Conservation (phyloP, 2,888 invertebrate genomes). For the Netelia virgata region DNA sequence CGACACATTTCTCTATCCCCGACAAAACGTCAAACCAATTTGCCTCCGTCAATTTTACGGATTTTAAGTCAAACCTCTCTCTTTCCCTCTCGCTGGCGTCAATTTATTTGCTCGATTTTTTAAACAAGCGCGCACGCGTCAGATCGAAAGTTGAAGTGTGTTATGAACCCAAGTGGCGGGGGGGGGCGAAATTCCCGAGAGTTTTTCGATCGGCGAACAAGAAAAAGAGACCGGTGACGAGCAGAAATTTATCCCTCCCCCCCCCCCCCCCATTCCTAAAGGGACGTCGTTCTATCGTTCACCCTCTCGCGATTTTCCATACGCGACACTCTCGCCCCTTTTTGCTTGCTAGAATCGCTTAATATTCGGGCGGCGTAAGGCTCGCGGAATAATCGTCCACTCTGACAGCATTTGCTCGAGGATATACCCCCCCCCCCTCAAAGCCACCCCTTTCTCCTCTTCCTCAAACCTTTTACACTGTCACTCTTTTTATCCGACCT, state of each 20-base stretch:
- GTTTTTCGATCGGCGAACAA: slow-evolving; percentile 34
- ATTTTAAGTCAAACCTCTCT: slow-evolving; percentile 65
- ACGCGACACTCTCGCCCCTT: slow-evolving; percentile 61
- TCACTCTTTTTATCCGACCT: no score
- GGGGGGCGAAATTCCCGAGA: slow-evolving; percentile 29
- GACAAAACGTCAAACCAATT: slow-evolving; percentile 61
- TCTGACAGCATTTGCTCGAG: slow-evolving; percentile 52
- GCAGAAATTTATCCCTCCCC: slow-evolving; percentile 57
- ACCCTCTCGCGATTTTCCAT: slow-evolving; percentile 73
- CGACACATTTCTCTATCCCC: slow-evolving; percentile 35
- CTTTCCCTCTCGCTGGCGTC: slow-evolving; percentile 63
- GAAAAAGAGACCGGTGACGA: slow-evolving; percentile 54
- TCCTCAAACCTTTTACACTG: background rate
- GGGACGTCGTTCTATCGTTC: slow-evolving; percentile 1
- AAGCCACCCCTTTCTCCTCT: background rate
- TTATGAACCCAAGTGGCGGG: slow-evolving; percentile 3
- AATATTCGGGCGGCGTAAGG: slow-evolving; percentile 77
- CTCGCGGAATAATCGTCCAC: slow-evolving; percentile 71
- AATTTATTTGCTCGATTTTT: slow-evolving; percentile 79
- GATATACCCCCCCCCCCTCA: background rate
- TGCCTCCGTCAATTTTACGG: slow-evolving; percentile 62
- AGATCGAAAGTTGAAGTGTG: slow-evolving; percentile 32
- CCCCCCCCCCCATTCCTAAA: slow-evolving; percentile 5
- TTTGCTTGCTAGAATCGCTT: slow-evolving; percentile 72
- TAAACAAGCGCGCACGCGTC: slow-evolving; percentile 71